Percentiles rank a stretch among this genome's conserved stretches.
These are phyloP conservation scores for Antitype chi DNA, from an alignment of 2,888 invertebrate species.

Conservation along the genomic window DNA sequence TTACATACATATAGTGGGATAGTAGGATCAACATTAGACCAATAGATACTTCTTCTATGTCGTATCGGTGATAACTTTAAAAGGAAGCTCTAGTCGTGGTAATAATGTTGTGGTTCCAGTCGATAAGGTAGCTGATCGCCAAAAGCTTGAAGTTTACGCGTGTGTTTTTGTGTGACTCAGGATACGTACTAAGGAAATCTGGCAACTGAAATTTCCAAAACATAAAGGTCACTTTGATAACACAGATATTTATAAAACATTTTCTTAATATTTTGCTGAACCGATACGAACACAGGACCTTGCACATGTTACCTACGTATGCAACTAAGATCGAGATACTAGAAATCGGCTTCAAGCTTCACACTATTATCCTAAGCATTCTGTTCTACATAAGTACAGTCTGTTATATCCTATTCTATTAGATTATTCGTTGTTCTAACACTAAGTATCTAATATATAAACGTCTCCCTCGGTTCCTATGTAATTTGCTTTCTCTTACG, in stretches of 20 bases:
- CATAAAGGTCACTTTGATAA: neutral
- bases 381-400: neutral
- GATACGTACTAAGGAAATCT: neutral
- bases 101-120: neutral
- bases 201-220: neutral
- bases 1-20: neutral
- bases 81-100: neutral
- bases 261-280: neutral
- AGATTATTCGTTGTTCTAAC: slow-evolving; percentile 10
- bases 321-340: neutral
- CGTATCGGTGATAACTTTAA: neutral
- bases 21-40: no score
- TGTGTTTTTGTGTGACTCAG: neutral
- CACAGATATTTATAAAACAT: neutral
- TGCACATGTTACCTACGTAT: neutral
- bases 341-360: neutral
- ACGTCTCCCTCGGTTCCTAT: slow-evolving; percentile 23
- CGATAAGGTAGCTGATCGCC: neutral
- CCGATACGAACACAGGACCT: neutral
- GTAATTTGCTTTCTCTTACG: slow-evolving; percentile 14
- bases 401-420: neutral
- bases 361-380: neutral
- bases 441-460: slow-evolving; percentile 32
- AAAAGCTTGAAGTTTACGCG: neutral
- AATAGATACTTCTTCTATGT: no score